A percentile compares a stretch with the other conserved stretches of the same genome.
Conservation (phyloP, 37 sponge, comb jelly and placozoan genomes). For the Halichondria panicea region DNA sequence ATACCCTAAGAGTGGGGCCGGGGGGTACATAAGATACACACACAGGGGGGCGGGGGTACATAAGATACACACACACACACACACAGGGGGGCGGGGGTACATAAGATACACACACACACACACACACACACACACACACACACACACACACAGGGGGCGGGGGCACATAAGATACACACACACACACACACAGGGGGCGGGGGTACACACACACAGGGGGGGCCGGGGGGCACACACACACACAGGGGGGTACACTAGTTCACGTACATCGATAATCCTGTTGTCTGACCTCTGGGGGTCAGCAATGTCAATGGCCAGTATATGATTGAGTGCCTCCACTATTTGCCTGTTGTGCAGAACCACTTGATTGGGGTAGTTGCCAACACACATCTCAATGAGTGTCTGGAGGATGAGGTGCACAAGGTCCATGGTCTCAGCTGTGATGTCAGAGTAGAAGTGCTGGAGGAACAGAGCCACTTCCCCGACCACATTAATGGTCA, state of each 20-base stretch:
- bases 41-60: too few species aligned
- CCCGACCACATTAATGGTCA: slow-evolving; percentile 64
- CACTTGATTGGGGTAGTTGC: slow-evolving; percentile 68
- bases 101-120: too few species aligned
- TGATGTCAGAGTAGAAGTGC: slow-evolving; percentile 57
- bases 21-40: too few species aligned
- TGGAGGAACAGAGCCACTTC: slow-evolving; percentile 52
- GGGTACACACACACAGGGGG: too few species aligned
- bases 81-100: too few species aligned
- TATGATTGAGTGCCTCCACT: slow-evolving; percentile 58
- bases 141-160: too few species aligned
- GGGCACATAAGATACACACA: too few species aligned
- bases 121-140: too few species aligned
- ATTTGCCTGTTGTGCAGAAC: slow-evolving; percentile 66
- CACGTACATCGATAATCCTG: not conserved
- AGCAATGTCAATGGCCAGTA: slow-evolving; percentile 28
- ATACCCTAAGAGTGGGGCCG: not conserved
- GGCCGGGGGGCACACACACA: too few species aligned
- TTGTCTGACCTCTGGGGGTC: not conserved
- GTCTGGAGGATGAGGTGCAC: slow-evolving; percentile 60
- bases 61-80: too few species aligned
- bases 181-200: too few species aligned
- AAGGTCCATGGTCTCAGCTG: slow-evolving; percentile 61
- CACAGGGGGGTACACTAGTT: too few species aligned
- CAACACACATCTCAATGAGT: slow-evolving; percentile 70